Evolutionary conservation across 2,797 vertebrate genomes (phyloP).

Genomic region (Spondyliosoma cantharus): DNA sequence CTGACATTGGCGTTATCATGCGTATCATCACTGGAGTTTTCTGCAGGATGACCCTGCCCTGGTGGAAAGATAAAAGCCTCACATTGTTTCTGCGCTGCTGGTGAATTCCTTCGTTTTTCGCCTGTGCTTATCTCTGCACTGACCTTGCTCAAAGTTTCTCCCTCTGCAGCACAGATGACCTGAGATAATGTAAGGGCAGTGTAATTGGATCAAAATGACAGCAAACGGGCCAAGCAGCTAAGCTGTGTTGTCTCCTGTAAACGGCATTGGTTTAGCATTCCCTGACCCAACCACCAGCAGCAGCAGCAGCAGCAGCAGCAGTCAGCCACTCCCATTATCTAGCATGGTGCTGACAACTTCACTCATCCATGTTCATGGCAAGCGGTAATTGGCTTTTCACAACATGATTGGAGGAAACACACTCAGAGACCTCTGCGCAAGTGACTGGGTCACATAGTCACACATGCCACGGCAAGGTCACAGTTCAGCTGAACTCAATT

Average conservation of each 20-base stretch:
- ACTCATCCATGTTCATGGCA: conserved; percentile 63
- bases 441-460: conserved; percentile 32
- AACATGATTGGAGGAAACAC: conserved; percentile 57
- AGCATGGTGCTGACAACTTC: conserved; percentile 45
- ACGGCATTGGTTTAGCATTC: conserved; percentile 57
- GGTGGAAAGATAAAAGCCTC: conserved; percentile 57
- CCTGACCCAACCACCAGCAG: conserved; percentile 25
- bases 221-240: conserved; percentile 66
- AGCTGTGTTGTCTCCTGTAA: conserved; percentile 61
- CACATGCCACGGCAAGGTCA: conserved; percentile 58
- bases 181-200: conserved; percentile 79
- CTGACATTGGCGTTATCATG: conserved; percentile 62
- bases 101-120: conserved; percentile 38
- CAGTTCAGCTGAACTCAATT: conserved; percentile 73
- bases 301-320: conserved; percentile 13
- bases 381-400: conserved; percentile 80
- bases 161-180: conserved; percentile 74
- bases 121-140: conserved; percentile 70
- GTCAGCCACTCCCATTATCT: conserved; percentile 17
- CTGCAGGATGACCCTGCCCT: conserved; percentile 55
- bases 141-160: conserved; percentile 79
- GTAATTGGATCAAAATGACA: conserved; percentile 83
- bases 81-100: conserved; percentile 70
- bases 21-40: conserved; percentile 51
- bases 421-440: conserved; percentile 54